Evolutionary conservation across 2,888 invertebrate species (phyloP).

Genomic region (Seira musarum): DNA sequence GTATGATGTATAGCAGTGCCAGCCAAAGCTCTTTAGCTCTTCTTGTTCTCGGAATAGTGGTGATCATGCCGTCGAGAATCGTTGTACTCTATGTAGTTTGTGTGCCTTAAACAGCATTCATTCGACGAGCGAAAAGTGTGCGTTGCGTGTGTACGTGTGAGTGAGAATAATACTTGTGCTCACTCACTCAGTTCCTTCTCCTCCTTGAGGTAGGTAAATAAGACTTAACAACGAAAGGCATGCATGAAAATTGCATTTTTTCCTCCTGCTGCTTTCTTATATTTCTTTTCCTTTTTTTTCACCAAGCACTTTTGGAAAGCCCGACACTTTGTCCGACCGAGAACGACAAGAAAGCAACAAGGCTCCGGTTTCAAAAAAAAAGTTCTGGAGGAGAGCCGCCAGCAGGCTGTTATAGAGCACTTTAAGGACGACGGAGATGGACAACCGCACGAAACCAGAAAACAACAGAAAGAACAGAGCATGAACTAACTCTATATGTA

Average conservation of each 20-base stretch:
- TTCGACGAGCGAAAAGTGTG: slow-evolving; percentile 12
- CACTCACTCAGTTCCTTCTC: no score
- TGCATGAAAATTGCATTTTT: slow-evolving; percentile 50
- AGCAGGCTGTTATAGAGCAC: slow-evolving; percentile 22
- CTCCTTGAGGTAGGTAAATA: slow-evolving; percentile 19
- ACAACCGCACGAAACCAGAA: slow-evolving; percentile 58
- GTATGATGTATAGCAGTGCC: slow-evolving; percentile 11
- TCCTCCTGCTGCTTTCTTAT: slow-evolving; percentile 14
- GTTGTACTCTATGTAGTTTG: not conserved
- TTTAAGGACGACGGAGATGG: slow-evolving; percentile 44
- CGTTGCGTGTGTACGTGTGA: no score
- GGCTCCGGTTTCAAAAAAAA: slow-evolving; percentile 39
- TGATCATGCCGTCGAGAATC: slow-evolving; percentile 4
- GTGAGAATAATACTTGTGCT: slow-evolving; percentile 4
- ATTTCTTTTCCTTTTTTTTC: not conserved
- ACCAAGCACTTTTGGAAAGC: not conserved
- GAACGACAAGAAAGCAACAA: slow-evolving; percentile 54
- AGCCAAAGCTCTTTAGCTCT: not conserved
- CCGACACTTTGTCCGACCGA: slow-evolving; percentile 40
- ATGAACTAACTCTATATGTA: slow-evolving; percentile 22
- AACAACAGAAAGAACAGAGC: slow-evolving; percentile 34
- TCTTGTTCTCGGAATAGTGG: slow-evolving; percentile 4
- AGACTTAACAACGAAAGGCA: slow-evolving; percentile 17
- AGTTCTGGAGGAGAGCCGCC: slow-evolving; percentile 4
- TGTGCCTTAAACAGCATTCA: slow-evolving; percentile 72